phyloP scores from a whole-genome alignment of 2,113 vertebrate genomes.

The Octodon degus region DNA sequence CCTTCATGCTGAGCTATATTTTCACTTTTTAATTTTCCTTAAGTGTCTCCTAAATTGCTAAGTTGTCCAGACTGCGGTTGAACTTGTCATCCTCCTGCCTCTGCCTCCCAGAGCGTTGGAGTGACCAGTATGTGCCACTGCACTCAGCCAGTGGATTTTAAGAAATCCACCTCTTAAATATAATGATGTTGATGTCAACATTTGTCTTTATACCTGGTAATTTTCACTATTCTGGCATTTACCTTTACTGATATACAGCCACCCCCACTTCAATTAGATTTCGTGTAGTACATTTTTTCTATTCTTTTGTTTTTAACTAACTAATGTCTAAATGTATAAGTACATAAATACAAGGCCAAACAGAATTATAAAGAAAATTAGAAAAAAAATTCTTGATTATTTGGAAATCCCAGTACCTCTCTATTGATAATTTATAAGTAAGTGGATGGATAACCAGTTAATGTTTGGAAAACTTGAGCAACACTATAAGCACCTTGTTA shows the following conservation, averaged over 20 bases:
- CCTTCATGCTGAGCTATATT: not conserved
- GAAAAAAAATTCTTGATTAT: not conserved
- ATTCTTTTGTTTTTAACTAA: not conserved
- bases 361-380: not conserved
- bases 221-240: not conserved
- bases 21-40: not conserved
- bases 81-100: not conserved
- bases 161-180: not conserved
- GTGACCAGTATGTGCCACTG: not conserved
- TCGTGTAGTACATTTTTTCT: not conserved
- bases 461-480: not conserved
- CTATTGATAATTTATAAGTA: not conserved
- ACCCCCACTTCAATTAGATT: not conserved
- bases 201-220: not conserved
- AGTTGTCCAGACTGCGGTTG: not conserved
- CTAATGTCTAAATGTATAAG: not conserved
- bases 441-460: not conserved
- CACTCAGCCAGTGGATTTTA: not conserved
- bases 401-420: not conserved
- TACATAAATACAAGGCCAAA: not conserved
- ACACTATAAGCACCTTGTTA: not conserved
- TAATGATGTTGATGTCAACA: not conserved
- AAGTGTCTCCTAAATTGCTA: not conserved
- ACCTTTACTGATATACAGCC: not conserved
- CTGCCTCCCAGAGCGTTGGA: not conserved